A percentile compares a stretch with the other conserved stretches of the same genome.
These are phyloP conservation scores for Lepidurus couesii DNA, from an alignment of 1,140 invertebrate genomes.

Conservation along the genomic window DNA sequence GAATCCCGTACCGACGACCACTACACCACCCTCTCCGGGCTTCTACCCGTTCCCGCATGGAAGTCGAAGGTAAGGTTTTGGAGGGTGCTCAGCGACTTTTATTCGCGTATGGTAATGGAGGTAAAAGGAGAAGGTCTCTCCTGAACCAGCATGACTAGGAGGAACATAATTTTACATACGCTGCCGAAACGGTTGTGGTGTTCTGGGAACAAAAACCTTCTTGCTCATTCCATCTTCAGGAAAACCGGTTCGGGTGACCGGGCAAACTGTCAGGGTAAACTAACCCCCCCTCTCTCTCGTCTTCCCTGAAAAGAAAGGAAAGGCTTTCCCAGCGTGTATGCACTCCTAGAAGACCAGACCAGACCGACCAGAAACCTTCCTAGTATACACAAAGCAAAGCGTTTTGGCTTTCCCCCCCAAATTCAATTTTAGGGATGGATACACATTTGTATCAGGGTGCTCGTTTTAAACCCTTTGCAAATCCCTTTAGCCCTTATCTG, in stretches of 20 bases:
- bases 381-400: not conserved
- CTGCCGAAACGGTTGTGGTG: not conserved
- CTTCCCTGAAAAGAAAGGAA: not conserved
- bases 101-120: slow-evolving; percentile 1
- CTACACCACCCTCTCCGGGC: slow-evolving; percentile 27
- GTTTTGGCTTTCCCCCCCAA: not conserved
- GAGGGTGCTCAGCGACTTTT: not conserved
- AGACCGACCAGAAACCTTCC: not conserved
- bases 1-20: slow-evolving; percentile 35
- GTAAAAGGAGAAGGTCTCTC: not conserved
- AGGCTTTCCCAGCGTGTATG: not conserved
- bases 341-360: not conserved
- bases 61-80: not conserved
- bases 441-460: not conserved
- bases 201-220: not conserved
- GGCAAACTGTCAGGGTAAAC: not conserved
- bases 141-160: not conserved
- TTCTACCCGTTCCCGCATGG: slow-evolving; percentile 20
- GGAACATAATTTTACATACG: not conserved
- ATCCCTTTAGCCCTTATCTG: not conserved
- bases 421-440: slow-evolving; percentile 12
- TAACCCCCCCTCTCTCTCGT: not conserved
- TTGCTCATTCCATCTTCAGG: not conserved
- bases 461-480: not conserved
- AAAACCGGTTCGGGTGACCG: not conserved